phyloP scores from a whole-genome alignment of 2,113 vertebrate species.

The Leucosticte australis region DNA sequence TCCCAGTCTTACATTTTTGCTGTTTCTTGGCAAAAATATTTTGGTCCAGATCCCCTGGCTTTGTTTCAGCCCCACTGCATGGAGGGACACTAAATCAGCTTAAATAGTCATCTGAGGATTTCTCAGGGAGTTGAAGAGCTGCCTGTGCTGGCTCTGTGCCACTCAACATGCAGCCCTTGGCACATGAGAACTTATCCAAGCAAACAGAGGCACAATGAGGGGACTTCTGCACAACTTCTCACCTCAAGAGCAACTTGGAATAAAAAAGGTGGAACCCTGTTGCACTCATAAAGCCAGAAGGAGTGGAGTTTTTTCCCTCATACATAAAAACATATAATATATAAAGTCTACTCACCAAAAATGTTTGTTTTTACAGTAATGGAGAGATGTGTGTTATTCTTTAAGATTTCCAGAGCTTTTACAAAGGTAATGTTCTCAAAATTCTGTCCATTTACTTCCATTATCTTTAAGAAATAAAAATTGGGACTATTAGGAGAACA shows the following conservation, averaged over 20 bases:
- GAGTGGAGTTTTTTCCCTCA: not conserved
- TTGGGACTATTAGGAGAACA: not conserved
- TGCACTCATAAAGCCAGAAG: not conserved
- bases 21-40: constrained; percentile 6
- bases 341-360: constrained; percentile 83
- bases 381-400: constrained; percentile 95
- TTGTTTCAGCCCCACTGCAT: not conserved
- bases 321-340: not conserved
- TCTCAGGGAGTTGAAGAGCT: not conserved
- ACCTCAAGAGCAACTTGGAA: not conserved
- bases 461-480: constrained; percentile 80
- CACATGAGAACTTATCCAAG: not conserved
- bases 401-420: constrained; percentile 92
- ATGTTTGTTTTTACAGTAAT: constrained; percentile 97
- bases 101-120: not conserved
- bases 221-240: not conserved
- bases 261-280: not conserved
- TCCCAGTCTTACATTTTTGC: not conserved
- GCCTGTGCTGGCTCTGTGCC: not conserved
- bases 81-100: not conserved
- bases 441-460: constrained; percentile 98
- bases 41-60: constrained; percentile 10
- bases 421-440: constrained; percentile 93
- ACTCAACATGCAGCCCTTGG: not conserved
- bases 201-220: not conserved